Evolutionary conservation across 2,113 vertebrate genomes (phyloP).

Genomic region (Scomber colias): DNA sequence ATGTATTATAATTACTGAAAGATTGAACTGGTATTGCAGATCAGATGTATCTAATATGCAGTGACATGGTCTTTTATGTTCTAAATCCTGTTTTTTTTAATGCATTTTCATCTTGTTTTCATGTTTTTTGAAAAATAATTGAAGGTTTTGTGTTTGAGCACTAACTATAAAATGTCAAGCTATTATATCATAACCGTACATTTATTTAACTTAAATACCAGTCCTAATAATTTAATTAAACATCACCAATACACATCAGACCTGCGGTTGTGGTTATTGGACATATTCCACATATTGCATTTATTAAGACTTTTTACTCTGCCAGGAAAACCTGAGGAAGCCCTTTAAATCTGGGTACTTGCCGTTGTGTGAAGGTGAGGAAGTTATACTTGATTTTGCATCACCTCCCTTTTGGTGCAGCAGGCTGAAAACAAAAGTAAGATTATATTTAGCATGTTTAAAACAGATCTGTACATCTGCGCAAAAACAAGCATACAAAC

Average conservation of each 20-base stretch:
- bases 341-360: slow-evolving; percentile 43
- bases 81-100: background rate
- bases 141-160: background rate
- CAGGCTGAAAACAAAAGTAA: slow-evolving; percentile 77
- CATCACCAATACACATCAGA: background rate
- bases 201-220: background rate
- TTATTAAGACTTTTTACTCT: background rate
- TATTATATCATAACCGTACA: background rate
- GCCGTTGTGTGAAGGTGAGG: slow-evolving; percentile 80
- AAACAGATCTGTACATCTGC: background rate
- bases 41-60: slow-evolving; percentile 6
- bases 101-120: background rate
- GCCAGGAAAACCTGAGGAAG: background rate
- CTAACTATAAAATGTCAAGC: background rate
- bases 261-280: background rate
- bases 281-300: background rate
- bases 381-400: slow-evolving; percentile 63
- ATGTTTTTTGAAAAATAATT: background rate
- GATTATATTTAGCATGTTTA: slow-evolving; percentile 14
- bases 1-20: background rate
- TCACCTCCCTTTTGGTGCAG: slow-evolving; percentile 79
- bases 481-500: background rate
- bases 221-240: background rate
- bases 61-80: background rate
- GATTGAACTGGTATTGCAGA: background rate